phyloP scores from a whole-genome alignment of 2,797 vertebrate genomes.

The Myripristis jacobus region DNA sequence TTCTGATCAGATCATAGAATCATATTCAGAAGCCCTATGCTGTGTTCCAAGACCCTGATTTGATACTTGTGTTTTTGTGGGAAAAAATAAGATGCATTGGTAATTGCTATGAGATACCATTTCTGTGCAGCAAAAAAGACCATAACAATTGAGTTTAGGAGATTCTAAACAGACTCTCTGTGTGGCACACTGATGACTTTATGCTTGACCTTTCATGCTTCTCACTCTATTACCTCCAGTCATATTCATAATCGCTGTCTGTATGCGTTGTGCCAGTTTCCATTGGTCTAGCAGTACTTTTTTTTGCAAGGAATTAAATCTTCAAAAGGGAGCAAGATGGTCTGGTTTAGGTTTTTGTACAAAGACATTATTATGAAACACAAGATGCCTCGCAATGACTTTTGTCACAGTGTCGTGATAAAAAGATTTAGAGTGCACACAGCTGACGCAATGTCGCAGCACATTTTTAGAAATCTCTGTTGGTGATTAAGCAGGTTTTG shows the following conservation, averaged over 20 bases:
- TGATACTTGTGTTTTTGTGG: slow-evolving; percentile 50
- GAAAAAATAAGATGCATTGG: slow-evolving; percentile 43
- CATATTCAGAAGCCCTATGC: slow-evolving; percentile 52
- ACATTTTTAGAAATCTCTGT: slow-evolving; percentile 23
- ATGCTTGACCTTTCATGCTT: slow-evolving; percentile 74
- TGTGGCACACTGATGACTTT: slow-evolving; percentile 71
- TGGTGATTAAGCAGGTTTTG: not conserved
- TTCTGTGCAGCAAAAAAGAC: slow-evolving; percentile 49
- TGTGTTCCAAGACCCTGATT: slow-evolving; percentile 45
- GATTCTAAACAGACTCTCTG: slow-evolving; percentile 67
- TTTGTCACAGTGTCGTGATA: slow-evolving; percentile 38
- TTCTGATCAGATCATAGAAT: slow-evolving; percentile 66
- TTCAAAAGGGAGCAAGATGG: slow-evolving; percentile 53
- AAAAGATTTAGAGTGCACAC: slow-evolving; percentile 26
- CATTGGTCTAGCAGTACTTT: slow-evolving; percentile 42
- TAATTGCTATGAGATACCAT: slow-evolving; percentile 48
- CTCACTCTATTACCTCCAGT: slow-evolving; percentile 61
- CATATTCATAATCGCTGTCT: slow-evolving; percentile 66
- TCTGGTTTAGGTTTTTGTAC: slow-evolving; percentile 49
- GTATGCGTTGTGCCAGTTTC: slow-evolving; percentile 47
- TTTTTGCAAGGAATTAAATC: slow-evolving; percentile 46
- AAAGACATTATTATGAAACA: slow-evolving; percentile 61
- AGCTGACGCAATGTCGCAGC: slow-evolving; percentile 25
- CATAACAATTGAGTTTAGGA: slow-evolving; percentile 56
- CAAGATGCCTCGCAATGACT: slow-evolving; percentile 38